A percentile compares a stretch with the other conserved stretches of the same genome.
Conservation (phyloP, 2,797 vertebrate species). For the Gadopsis bispinosus region DNA sequence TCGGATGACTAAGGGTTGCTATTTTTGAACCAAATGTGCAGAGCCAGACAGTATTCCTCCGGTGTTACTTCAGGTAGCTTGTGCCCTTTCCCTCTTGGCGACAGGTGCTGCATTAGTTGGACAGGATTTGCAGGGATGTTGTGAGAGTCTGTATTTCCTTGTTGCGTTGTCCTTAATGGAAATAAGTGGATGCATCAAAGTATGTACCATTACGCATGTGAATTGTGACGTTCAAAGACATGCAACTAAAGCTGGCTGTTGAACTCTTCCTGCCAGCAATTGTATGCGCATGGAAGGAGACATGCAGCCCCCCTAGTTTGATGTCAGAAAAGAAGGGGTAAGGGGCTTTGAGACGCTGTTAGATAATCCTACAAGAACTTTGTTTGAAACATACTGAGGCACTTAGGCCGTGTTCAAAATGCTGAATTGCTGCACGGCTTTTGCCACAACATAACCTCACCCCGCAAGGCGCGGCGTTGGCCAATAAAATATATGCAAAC, state of each 20-base stretch:
- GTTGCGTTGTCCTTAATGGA: background rate
- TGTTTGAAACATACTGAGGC: background rate
- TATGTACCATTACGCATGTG: constrained; percentile 20
- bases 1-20: constrained; percentile 60
- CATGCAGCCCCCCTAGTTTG: background rate
- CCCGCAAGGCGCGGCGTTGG: background rate
- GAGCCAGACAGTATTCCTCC: constrained; percentile 58
- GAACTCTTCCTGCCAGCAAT: background rate
- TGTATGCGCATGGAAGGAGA: background rate
- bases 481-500: background rate
- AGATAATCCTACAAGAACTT: background rate
- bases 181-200: constrained; percentile 13
- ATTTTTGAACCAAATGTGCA: constrained; percentile 66
- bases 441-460: background rate
- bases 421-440: background rate
- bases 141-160: background rate
- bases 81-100: constrained; percentile 58
- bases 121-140: constrained; percentile 26
- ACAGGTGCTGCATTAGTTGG: constrained; percentile 57
- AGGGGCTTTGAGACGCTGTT: background rate
- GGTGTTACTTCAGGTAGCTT: constrained; percentile 55
- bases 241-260: background rate
- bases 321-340: background rate
- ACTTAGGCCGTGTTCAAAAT: background rate
- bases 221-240: background rate